A percentile compares a stretch with the other conserved stretches of the same genome.
Evolutionary conservation across 2,888 invertebrate species (phyloP).

Genomic region (Meandrusa payeni): DNA sequence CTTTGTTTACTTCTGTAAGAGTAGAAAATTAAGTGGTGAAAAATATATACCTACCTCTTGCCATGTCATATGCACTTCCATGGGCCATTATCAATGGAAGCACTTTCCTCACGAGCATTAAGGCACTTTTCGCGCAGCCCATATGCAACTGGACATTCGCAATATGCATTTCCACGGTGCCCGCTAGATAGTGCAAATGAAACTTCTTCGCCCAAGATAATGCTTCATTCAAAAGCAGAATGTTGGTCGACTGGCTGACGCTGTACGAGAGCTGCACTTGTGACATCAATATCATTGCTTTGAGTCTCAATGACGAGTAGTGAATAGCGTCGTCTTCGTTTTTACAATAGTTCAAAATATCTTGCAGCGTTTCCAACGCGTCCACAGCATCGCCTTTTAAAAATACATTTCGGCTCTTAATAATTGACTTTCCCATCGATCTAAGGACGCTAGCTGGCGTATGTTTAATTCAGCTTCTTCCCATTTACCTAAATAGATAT

Average conservation of each 20-base stretch:
- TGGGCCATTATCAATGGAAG: constrained; percentile 88
- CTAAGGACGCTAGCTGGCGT: constrained; percentile 83
- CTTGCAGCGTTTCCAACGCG: constrained; percentile 69
- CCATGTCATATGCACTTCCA: constrained; percentile 90
- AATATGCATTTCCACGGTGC: constrained; percentile 88
- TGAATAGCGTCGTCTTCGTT: constrained; percentile 76
- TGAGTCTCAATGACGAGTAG: constrained; percentile 78
- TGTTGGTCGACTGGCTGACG: constrained; percentile 75
- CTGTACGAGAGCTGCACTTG: constrained; percentile 83
- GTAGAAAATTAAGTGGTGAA: too few species aligned
- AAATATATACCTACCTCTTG: too few species aligned
- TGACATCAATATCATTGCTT: constrained; percentile 85
- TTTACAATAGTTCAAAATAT: constrained; percentile 76
- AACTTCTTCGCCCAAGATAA: constrained; percentile 87
- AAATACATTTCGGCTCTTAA: constrained; percentile 78
- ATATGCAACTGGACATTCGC: constrained; percentile 89
- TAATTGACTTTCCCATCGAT: constrained; percentile 84
- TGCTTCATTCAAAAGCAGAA: constrained; percentile 84
- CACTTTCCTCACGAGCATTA: constrained; percentile 85
- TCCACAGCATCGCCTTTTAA: constrained; percentile 73
- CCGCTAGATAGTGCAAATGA: constrained; percentile 88
- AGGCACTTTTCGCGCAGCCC: constrained; percentile 88
- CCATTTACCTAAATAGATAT: constrained; percentile 79
- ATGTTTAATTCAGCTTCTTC: constrained; percentile 85
- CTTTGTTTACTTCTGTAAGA: too few species aligned